phyloP scores from a whole-genome alignment of 2,113 vertebrate species.

The Micromys minutus region DNA sequence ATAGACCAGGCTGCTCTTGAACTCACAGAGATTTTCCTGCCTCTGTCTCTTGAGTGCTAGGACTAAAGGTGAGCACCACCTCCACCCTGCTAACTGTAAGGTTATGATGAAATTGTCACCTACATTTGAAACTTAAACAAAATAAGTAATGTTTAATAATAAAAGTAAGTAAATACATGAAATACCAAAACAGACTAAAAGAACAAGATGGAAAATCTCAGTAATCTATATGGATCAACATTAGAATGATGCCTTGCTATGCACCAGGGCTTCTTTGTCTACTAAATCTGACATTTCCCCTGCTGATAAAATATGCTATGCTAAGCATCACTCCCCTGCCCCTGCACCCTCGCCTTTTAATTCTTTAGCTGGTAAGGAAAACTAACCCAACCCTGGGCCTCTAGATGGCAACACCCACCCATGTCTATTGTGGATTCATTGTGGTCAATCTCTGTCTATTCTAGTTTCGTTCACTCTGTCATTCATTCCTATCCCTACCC shows the following conservation, averaged over 20 bases:
- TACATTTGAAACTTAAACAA: neutral
- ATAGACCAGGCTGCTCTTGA: neutral
- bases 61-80: neutral
- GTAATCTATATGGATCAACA: neutral
- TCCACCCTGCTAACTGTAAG: neutral
- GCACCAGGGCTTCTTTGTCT: neutral
- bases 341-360: neutral
- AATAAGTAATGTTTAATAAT: neutral
- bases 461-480: neutral
- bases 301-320: neutral
- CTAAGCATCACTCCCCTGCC: neutral
- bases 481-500: neutral
- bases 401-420: neutral
- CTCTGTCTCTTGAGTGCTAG: neutral
- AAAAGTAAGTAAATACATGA: neutral
- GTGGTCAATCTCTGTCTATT: neutral
- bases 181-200: neutral
- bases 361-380: neutral
- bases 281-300: neutral
- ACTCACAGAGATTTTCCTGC: neutral
- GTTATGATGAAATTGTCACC: neutral
- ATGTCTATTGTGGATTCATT: neutral
- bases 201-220: neutral
- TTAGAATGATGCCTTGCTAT: neutral
- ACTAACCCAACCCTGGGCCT: neutral